Conservation (phyloP, 2,797 vertebrate genomes). For the Mallotus villosus region DNA sequence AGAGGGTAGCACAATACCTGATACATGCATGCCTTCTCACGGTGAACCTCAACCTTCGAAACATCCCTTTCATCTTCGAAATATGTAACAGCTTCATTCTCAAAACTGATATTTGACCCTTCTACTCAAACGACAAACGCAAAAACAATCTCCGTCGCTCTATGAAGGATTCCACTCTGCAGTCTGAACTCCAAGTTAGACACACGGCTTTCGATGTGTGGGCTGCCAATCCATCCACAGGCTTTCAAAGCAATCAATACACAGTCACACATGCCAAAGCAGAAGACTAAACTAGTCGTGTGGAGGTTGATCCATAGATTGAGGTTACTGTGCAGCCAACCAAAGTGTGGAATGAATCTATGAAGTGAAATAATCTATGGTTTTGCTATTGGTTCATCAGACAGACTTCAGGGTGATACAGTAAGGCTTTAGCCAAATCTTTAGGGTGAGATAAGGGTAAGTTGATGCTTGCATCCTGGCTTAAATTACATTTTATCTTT, state of each 20-base stretch:
- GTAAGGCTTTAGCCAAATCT: no score
- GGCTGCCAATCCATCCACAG: conserved; percentile 12
- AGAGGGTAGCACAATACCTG: conserved; percentile 30
- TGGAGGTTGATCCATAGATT: conserved; percentile 3
- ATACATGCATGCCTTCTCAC: conserved; percentile 9
- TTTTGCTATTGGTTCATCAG: background rate
- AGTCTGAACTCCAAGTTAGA: background rate
- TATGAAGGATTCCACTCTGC: background rate
- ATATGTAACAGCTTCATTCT: conserved; percentile 30
- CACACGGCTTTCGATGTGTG: conserved; percentile 8
- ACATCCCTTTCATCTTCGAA: conserved; percentile 36
- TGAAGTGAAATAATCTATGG: background rate
- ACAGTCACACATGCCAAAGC: conserved; percentile 4
- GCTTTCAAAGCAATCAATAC: conserved; percentile 30
- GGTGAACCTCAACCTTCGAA: conserved; percentile 33
- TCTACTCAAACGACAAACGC: background rate
- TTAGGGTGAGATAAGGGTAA: no score
- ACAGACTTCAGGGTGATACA: background rate
- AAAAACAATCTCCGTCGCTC: background rate
- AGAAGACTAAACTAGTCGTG: background rate
- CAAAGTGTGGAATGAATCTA: background rate
- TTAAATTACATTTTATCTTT: background rate
- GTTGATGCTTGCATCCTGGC: background rate
- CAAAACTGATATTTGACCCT: background rate
- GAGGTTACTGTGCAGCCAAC: background rate